These are phyloP conservation scores for Ctenodactylus gundi DNA, from an alignment of 2,113 vertebrate genomes.

Conservation along the genomic window DNA sequence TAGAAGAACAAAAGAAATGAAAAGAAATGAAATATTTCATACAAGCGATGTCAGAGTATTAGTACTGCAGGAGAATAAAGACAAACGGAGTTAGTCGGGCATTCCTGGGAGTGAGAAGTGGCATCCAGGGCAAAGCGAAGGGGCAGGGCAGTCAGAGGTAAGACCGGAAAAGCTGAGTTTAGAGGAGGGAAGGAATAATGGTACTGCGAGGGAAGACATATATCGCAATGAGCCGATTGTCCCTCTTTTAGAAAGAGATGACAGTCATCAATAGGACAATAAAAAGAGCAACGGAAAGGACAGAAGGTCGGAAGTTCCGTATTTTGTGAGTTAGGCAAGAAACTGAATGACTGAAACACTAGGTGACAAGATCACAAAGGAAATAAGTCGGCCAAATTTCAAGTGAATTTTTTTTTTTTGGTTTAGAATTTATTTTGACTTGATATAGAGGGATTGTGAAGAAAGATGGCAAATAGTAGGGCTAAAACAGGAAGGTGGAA, in stretches of 20 bases:
- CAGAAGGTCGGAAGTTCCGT: neutral
- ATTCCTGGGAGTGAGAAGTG: neutral
- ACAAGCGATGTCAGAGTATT: conserved; percentile 53
- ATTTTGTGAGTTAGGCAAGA: conserved; percentile 4
- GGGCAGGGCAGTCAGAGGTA: neutral
- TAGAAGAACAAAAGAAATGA: conserved; percentile 52
- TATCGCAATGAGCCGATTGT: neutral
- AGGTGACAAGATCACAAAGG: conserved; percentile 2
- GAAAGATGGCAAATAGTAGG: neutral
- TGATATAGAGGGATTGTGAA: neutral
- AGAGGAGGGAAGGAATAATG: neutral
- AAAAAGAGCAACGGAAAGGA: conserved; percentile 43
- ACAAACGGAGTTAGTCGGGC: conserved; percentile 54
- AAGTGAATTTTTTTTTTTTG: neutral
- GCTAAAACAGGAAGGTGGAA: conserved; percentile 1
- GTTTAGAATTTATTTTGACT: neutral
- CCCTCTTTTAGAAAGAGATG: conserved; percentile 27
- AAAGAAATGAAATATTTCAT: conserved; percentile 16
- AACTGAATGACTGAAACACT: neutral
- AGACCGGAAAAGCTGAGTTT: neutral
- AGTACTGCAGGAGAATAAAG: conserved; percentile 54
- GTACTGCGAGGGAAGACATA: neutral
- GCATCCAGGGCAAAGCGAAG: neutral
- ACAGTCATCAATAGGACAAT: conserved; percentile 30
- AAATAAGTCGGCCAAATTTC: neutral